These are phyloP conservation scores for Mastomys natalensis DNA, from an alignment of 2,113 vertebrate species.

Conservation along the genomic window DNA sequence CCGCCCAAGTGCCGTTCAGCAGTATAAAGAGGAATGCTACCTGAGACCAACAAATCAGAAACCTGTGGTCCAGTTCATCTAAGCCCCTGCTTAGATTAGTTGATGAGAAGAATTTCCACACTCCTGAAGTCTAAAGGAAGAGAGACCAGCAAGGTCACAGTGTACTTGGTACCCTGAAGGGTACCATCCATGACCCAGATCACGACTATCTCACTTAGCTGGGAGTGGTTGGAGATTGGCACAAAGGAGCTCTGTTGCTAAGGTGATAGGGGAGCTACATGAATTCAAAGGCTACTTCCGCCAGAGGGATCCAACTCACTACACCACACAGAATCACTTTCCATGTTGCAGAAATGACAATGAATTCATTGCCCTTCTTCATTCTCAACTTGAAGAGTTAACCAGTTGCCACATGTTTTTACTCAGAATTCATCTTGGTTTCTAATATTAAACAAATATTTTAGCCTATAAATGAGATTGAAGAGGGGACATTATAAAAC, in stretches of 20 bases:
- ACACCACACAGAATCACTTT: neutral
- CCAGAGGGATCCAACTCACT: neutral
- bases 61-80: neutral
- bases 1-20: neutral
- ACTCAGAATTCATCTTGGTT: slow-evolving; percentile 38
- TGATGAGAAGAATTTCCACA: neutral
- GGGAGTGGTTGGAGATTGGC: neutral
- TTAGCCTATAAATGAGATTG: neutral
- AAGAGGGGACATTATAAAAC: neutral
- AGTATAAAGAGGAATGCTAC: neutral
- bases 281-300: neutral
- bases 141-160: rapidly evolving
- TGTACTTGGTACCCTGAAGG: neutral
- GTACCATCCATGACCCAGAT: neutral
- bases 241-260: neutral
- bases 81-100: neutral
- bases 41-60: neutral
- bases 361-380: neutral
- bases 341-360: neutral
- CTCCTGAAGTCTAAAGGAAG: neutral
- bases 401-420: neutral
- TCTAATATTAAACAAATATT: slow-evolving; percentile 19
- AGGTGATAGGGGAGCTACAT: neutral
- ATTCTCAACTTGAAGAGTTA: neutral
- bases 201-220: neutral